Evolutionary conservation across 2,888 invertebrate genomes (phyloP).

Genomic region (Zele albiditarsus): DNA sequence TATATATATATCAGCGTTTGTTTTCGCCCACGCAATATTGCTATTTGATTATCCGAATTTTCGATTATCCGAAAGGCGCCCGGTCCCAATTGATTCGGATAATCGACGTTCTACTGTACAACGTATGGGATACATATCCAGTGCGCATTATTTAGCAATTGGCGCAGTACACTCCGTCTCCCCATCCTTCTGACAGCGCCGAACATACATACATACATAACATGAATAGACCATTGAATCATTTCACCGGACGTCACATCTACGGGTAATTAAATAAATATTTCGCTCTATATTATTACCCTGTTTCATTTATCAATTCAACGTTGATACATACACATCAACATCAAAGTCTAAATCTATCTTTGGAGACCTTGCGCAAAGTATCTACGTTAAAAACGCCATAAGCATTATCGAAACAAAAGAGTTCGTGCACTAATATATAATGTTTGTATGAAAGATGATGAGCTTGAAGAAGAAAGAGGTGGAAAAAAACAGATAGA

Average conservation of each 20-base stretch:
- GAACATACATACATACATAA: not conserved
- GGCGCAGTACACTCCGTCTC: constrained; percentile 59
- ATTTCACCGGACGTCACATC: constrained; percentile 47
- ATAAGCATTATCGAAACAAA: not conserved
- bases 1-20: too few species aligned
- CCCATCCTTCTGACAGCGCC: not conserved
- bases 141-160: constrained; percentile 68
- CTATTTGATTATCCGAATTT: too few species aligned
- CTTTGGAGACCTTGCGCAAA: too few species aligned
- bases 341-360: too few species aligned
- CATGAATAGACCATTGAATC: constrained; percentile 58
- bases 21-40: too few species aligned
- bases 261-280: not conserved
- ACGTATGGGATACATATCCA: constrained; percentile 66
- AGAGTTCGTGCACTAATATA: constrained; percentile 29
- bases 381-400: not conserved
- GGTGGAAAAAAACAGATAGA: constrained; percentile 31
- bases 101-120: constrained; percentile 59
- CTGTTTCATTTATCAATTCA: not conserved
- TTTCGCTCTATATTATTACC: not conserved
- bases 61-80: too few species aligned
- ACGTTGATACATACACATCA: not conserved
- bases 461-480: not conserved
- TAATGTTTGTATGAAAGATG: not conserved
- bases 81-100: too few species aligned